Conservation (phyloP, 1,140 invertebrate species). For the Leucophenga varia region DNA sequence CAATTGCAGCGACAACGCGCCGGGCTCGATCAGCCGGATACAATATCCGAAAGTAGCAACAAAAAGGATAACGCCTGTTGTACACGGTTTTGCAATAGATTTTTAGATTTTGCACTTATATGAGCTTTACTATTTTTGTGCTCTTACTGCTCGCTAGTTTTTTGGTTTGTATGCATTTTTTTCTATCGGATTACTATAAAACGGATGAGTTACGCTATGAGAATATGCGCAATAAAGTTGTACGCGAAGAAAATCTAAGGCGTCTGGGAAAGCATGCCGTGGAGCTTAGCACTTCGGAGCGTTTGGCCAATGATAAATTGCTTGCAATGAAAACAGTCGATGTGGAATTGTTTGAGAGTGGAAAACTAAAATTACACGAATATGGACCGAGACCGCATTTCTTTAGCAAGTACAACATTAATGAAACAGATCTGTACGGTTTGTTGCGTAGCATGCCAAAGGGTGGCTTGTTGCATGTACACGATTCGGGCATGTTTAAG, state of each 20-base stretch:
- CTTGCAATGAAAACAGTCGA: slow-evolving; percentile 20
- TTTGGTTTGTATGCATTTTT: too few species aligned
- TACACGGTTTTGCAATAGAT: too few species aligned
- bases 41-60: too few species aligned
- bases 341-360: slow-evolving; percentile 11
- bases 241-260: slow-evolving; percentile 17
- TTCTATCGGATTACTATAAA: background rate
- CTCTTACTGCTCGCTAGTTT: too few species aligned
- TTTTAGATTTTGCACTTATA: too few species aligned
- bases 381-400: slow-evolving; percentile 59
- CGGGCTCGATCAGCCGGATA: too few species aligned
- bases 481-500: slow-evolving; percentile 67
- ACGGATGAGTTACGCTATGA: slow-evolving; percentile 8
- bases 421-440: slow-evolving; percentile 66
- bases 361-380: too few species aligned
- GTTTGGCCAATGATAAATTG: slow-evolving; percentile 21
- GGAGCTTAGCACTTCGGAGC: slow-evolving; percentile 17
- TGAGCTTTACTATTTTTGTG: too few species aligned
- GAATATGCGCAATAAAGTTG: background rate
- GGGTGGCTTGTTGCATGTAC: slow-evolving; percentile 72
- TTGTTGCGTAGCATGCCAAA: slow-evolving; percentile 70
- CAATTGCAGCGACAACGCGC: too few species aligned
- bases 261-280: slow-evolving; percentile 14
- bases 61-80: too few species aligned
- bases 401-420: slow-evolving; percentile 64